phyloP scores from a whole-genome alignment of 2,888 invertebrate genomes.

The Creontiades dilutus region DNA sequence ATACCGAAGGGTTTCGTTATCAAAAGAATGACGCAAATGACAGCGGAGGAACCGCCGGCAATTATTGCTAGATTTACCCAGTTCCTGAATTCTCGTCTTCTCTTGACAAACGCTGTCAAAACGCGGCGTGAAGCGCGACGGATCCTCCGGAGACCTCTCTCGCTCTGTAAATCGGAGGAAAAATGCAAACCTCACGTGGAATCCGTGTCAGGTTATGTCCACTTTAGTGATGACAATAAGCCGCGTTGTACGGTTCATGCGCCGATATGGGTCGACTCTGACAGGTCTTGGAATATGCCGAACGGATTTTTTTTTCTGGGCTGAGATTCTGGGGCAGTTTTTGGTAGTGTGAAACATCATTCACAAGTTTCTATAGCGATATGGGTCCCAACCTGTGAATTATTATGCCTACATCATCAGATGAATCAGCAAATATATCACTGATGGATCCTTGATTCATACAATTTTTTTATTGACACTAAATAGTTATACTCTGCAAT shows the following conservation, averaged over 20 bases:
- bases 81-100: slow-evolving; percentile 31
- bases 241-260: background rate
- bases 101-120: slow-evolving; percentile 29
- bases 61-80: slow-evolving; percentile 63
- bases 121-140: slow-evolving; percentile 49
- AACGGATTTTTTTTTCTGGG: background rate
- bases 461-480: no score
- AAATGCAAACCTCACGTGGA: slow-evolving; percentile 50
- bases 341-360: no score
- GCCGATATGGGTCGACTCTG: slow-evolving; percentile 15
- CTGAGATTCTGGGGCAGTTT: background rate
- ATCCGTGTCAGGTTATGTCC: slow-evolving; percentile 34
- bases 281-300: background rate
- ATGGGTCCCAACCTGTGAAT: no score
- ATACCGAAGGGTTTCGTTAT: slow-evolving; percentile 26
- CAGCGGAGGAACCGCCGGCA: slow-evolving; percentile 25
- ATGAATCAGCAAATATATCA: no score
- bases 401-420: no score
- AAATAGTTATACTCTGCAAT: no score
- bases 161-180: background rate
- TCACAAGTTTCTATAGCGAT: no score
- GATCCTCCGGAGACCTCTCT: background rate
- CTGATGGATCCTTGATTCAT: no score
- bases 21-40: slow-evolving; percentile 39
- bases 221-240: slow-evolving; percentile 6